Conservation (phyloP, 2,888 invertebrate genomes). For the Dorcus hopei region DNA sequence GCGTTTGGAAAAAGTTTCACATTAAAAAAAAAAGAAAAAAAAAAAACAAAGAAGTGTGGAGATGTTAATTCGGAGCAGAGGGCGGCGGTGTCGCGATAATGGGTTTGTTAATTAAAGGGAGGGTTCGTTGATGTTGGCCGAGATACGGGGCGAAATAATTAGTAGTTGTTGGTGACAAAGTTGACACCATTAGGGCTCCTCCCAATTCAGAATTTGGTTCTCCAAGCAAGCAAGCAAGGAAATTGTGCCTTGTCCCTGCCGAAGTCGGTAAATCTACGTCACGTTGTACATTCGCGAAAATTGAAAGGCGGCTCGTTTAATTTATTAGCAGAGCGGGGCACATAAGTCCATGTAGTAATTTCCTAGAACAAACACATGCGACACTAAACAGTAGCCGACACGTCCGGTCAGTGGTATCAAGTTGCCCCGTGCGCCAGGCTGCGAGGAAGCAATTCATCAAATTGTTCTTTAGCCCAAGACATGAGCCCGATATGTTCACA, state of each 20-base stretch:
- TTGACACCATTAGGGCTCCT: too few relatives aligned
- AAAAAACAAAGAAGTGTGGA: constrained; percentile 20
- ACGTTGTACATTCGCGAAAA: background rate
- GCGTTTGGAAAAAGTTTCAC: constrained; percentile 14
- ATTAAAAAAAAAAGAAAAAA: constrained; percentile 21
- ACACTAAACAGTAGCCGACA: constrained; percentile 37
- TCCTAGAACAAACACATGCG: constrained; percentile 41
- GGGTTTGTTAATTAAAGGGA: constrained; percentile 24
- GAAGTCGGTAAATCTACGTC: background rate
- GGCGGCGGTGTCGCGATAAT: constrained; percentile 12
- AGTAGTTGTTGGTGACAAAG: too few relatives aligned
- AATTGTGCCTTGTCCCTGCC: background rate
- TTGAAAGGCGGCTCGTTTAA: background rate
- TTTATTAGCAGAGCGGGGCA: constrained; percentile 5
- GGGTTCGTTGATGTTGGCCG: background rate
- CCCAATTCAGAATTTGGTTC: too few relatives aligned
- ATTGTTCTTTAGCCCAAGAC: constrained; percentile 30
- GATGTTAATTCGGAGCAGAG: constrained; percentile 23
- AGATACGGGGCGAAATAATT: too few relatives aligned
- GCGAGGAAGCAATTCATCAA: constrained; percentile 39
- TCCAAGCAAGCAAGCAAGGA: too few relatives aligned
- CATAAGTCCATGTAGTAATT: constrained; percentile 35
- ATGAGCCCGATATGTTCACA: constrained; percentile 23
- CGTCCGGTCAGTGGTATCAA: constrained; percentile 33
- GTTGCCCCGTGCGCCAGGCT: background rate